A percentile compares a stretch with the other conserved stretches of the same genome.
Evolutionary conservation across 2,797 vertebrate species (phyloP).

Genomic region (Orientallactaga sibirica): DNA sequence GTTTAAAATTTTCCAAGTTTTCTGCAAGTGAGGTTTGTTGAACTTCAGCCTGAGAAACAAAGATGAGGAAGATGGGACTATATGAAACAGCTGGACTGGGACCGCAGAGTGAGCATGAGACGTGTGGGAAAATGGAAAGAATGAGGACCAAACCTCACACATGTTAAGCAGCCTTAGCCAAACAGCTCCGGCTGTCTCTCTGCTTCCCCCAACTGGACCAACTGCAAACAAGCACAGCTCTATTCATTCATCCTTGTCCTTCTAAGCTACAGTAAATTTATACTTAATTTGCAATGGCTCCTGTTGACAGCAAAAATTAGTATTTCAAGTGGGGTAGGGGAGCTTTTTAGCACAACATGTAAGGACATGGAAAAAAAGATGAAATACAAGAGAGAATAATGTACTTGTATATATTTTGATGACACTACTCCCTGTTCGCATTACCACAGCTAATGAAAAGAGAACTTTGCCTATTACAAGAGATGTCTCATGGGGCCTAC

Average conservation of each 20-base stretch:
- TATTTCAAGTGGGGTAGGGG: background rate
- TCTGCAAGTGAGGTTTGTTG: conserved; percentile 5
- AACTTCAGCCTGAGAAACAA: conserved; percentile 52
- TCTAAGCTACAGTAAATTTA: conserved; percentile 64
- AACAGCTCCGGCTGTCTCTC: conserved; percentile 49
- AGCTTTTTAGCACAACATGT: background rate
- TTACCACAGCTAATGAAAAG: conserved; percentile 44
- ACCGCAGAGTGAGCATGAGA: conserved; percentile 1
- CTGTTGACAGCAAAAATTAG: conserved; percentile 25
- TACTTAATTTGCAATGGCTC: conserved; percentile 62
- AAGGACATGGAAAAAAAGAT: conserved; percentile 1
- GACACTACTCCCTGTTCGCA: background rate
- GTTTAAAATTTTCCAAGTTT: conserved; percentile 44
- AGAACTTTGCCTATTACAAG: background rate
- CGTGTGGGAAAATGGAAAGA: conserved; percentile 43
- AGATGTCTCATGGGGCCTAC: background rate
- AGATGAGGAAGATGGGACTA: conserved; percentile 45
- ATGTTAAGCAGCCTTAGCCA: conserved; percentile 47
- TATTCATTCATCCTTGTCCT: conserved; percentile 42
- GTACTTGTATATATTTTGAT: conserved; percentile 35
- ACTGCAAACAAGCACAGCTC: conserved; percentile 6
- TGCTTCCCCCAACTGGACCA: conserved; percentile 47
- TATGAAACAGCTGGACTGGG: background rate
- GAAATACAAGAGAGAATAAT: conserved; percentile 39
- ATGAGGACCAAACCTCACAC: conserved; percentile 42